Percentiles rank a stretch among this genome's conserved stretches.
phyloP scores from a whole-genome alignment of 2,888 invertebrate species.

The Drosophila melanosoma region DNA sequence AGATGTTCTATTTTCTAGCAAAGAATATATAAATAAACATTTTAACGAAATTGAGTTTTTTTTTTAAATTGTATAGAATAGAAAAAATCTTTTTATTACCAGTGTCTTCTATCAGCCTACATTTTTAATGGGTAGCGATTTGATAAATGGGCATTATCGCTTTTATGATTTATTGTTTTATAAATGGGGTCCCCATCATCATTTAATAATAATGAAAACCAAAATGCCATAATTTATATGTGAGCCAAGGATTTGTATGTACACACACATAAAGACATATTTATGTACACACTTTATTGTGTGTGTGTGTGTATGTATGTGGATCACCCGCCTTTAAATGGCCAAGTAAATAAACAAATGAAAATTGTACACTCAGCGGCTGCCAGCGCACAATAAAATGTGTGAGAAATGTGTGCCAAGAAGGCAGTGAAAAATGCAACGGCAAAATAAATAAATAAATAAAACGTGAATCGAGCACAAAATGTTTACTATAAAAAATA shows the following conservation, averaged over 20 bases:
- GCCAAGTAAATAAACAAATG: slow-evolving; percentile 78
- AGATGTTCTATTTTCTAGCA: background rate
- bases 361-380: slow-evolving; percentile 72
- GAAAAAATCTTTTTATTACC: slow-evolving; percentile 1
- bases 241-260: slow-evolving; percentile 65
- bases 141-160: slow-evolving; percentile 73
- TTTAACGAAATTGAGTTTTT: background rate
- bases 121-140: slow-evolving; percentile 29
- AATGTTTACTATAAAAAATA: slow-evolving; percentile 45
- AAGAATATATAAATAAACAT: background rate
- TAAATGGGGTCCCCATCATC: slow-evolving; percentile 59
- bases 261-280: background rate
- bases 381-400: slow-evolving; percentile 70
- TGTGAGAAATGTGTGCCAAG: slow-evolving; percentile 70
- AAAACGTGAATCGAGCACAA: slow-evolving; percentile 36
- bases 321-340: slow-evolving; percentile 69
- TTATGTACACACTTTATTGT: background rate
- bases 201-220: slow-evolving; percentile 55
- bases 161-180: slow-evolving; percentile 68
- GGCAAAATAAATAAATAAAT: slow-evolving; percentile 67
- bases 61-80: background rate
- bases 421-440: slow-evolving; percentile 66
- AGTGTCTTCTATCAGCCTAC: slow-evolving; percentile 27
- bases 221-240: slow-evolving; percentile 66
- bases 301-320: slow-evolving; percentile 42